phyloP scores from a whole-genome alignment of 2,797 vertebrate genomes.

The Lithobates sylvaticus region DNA sequence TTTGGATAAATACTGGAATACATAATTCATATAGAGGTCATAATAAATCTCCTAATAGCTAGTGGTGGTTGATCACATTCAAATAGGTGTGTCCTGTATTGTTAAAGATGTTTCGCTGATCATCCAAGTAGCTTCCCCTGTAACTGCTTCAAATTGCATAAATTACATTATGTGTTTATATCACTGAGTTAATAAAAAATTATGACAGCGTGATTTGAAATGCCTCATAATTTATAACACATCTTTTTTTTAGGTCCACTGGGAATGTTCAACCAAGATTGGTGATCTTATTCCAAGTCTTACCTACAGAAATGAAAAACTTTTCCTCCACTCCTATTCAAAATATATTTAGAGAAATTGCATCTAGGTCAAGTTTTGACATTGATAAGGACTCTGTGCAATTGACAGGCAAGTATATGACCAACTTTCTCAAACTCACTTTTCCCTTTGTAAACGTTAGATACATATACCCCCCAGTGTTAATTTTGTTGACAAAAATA shows the following conservation, averaged over 20 bases:
- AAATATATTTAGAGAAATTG: constrained; percentile 20
- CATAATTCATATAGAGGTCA: no score
- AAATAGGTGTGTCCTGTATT: no score
- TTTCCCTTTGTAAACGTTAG: background rate
- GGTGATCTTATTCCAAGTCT: constrained; percentile 15
- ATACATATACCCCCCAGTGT: background rate
- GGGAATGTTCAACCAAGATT: constrained; percentile 39
- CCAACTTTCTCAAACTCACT: background rate
- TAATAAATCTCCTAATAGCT: no score
- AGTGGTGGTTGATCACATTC: no score
- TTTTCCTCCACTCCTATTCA: constrained; percentile 4
- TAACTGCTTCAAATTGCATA: no score
- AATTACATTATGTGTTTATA: no score
- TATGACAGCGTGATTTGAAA: background rate
- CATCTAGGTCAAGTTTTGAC: background rate
- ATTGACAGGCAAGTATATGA: constrained; percentile 32
- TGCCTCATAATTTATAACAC: background rate
- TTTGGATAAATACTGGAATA: no score
- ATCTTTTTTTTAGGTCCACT: constrained; percentile 23
- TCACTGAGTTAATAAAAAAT: no score
- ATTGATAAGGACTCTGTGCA: constrained; percentile 34
- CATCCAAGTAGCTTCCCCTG: no score
- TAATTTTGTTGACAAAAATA: no score
- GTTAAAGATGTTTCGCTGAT: no score
- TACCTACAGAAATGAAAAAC: background rate